Conservation (phyloP, 2,797 vertebrate genomes). For the Australoheros facetus region DNA sequence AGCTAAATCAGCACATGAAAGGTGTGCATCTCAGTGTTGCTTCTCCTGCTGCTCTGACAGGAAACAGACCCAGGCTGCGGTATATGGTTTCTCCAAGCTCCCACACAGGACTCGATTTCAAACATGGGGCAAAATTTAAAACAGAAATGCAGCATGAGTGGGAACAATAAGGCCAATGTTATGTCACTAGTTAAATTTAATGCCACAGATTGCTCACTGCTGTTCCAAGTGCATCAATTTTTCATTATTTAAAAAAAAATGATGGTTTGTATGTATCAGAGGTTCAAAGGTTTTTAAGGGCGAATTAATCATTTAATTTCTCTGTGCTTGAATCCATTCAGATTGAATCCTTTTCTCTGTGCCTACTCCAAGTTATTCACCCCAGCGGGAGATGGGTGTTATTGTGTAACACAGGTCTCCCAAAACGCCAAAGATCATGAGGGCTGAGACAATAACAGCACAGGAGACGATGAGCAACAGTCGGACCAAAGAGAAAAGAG, state of each 20-base stretch:
- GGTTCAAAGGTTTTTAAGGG: constrained; percentile 10
- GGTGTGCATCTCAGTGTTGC: constrained; percentile 70
- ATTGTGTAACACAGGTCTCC: constrained; percentile 39
- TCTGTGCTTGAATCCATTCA: neutral
- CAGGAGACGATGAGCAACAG: constrained; percentile 53
- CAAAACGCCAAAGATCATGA: constrained; percentile 38
- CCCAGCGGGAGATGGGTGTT: constrained; percentile 45
- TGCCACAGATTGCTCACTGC: constrained; percentile 34
- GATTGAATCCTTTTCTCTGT: constrained; percentile 12
- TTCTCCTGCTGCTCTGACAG: constrained; percentile 65
- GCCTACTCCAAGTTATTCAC: constrained; percentile 7
- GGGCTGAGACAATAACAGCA: constrained; percentile 48
- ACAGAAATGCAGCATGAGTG: constrained; percentile 53
- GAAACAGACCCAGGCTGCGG: constrained; percentile 67
- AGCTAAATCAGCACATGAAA: constrained; percentile 75
- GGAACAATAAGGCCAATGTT: constrained; percentile 62
- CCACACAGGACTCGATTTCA: constrained; percentile 61
- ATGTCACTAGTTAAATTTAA: constrained; percentile 54
- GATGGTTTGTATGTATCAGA: neutral
- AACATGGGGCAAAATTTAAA: constrained; percentile 68
- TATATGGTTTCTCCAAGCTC: constrained; percentile 67
- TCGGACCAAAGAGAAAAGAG: constrained; percentile 61
- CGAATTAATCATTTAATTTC: constrained; percentile 12
- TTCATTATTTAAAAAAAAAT: constrained; percentile 1
- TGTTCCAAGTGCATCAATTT: constrained; percentile 27